Conservation (phyloP, 2,797 vertebrate species). For the Silurus aristotelis region DNA sequence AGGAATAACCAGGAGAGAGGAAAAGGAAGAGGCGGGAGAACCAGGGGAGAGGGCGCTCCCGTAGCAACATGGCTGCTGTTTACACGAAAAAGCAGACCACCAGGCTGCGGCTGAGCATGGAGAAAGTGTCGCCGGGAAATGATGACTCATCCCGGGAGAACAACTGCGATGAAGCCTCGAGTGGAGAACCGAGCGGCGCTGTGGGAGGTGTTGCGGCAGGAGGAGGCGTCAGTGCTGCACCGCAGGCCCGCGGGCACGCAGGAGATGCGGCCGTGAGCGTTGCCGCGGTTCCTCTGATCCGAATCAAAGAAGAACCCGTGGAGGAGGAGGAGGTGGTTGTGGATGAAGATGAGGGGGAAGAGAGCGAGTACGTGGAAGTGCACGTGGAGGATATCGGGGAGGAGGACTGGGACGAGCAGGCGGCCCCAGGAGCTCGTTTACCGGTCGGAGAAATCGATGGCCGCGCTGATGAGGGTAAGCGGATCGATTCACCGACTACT, state of each 20-base stretch:
- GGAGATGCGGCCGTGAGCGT: conserved; percentile 18
- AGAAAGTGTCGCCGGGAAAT: conserved; percentile 34
- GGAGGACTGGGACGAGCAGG: conserved; percentile 28
- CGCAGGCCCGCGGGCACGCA: conserved; percentile 47
- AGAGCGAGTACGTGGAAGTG: conserved; percentile 48
- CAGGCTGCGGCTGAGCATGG: conserved; percentile 29
- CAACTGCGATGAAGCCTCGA: conserved; percentile 7
- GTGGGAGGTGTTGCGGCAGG: conserved; percentile 19
- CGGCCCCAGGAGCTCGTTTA: conserved; percentile 10
- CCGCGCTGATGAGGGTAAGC: conserved; percentile 48
- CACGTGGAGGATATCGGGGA: conserved; percentile 39
- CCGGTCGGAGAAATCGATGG: conserved; percentile 26
- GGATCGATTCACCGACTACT: neutral
- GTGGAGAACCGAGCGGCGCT: conserved; percentile 29
- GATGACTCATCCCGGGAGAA: neutral
- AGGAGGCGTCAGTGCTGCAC: conserved; percentile 28
- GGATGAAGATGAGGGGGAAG: conserved; percentile 34
- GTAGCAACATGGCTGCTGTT: conserved; percentile 60
- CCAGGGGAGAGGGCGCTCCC: neutral
- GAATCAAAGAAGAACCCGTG: conserved; percentile 55
- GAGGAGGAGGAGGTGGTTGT: conserved; percentile 42
- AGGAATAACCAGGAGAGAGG: neutral
- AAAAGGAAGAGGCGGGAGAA: neutral
- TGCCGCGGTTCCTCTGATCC: conserved; percentile 25
- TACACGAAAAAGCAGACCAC: conserved; percentile 34